A percentile compares a stretch with the other conserved stretches of the same genome.
Conservation (phyloP, 2,888 invertebrate species). For the Drosophila birchii region DNA sequence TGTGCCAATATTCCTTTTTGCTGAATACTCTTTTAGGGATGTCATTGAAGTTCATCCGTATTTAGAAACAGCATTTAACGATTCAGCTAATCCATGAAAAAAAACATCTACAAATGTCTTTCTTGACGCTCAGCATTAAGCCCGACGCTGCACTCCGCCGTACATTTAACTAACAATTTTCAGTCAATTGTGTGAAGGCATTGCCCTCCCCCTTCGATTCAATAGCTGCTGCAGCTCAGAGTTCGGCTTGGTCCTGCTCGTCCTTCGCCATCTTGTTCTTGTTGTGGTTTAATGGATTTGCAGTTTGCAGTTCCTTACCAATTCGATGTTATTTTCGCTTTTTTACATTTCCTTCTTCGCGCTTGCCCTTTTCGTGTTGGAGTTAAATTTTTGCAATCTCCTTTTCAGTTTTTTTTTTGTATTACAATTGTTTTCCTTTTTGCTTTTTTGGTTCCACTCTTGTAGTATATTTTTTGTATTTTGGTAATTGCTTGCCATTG, state of each 20-base stretch:
- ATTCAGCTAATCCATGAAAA: slow-evolving; percentile 53
- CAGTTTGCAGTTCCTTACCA: slow-evolving; percentile 80
- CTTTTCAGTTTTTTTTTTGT: slow-evolving; percentile 15
- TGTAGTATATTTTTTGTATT: slow-evolving; percentile 49
- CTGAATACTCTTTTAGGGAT: slow-evolving; percentile 1
- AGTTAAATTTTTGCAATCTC: slow-evolving; percentile 30
- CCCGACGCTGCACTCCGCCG: slow-evolving; percentile 2
- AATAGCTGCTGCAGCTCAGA: slow-evolving; percentile 10
- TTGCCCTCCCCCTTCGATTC: slow-evolving; percentile 32
- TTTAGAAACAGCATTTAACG: not conserved
- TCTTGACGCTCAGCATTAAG: slow-evolving; percentile 26
- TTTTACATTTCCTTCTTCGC: slow-evolving; percentile 67
- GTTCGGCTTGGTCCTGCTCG: slow-evolving; percentile 11
- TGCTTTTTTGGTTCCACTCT: slow-evolving; percentile 2
- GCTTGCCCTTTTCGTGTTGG: slow-evolving; percentile 75
- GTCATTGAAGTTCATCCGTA: not conserved
- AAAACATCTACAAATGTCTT: slow-evolving; percentile 55
- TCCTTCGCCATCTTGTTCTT: slow-evolving; percentile 48
- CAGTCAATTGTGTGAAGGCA: slow-evolving; percentile 66
- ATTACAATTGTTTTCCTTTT: slow-evolving; percentile 22
- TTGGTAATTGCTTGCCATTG: slow-evolving; percentile 78
- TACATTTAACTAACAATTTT: slow-evolving; percentile 59
- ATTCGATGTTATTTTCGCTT: slow-evolving; percentile 76
- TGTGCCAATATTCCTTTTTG: not conserved
- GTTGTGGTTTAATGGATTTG: slow-evolving; percentile 82